Base-by-base conservation (phyloP, 1,140 invertebrate genomes). In the Drosophila oshimai region DNA sequence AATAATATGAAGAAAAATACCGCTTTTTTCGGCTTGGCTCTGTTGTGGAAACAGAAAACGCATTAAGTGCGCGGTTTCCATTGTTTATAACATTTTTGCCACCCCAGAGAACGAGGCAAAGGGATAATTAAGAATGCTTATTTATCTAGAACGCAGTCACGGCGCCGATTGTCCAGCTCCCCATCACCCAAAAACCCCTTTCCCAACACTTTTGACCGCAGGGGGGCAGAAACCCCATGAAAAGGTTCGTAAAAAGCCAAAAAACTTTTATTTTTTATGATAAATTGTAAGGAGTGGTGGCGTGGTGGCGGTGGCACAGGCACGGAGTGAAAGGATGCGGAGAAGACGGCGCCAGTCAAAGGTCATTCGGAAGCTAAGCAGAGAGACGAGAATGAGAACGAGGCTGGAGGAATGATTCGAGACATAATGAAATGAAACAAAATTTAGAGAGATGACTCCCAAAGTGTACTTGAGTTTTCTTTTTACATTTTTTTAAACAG, bases 71-170 rank as follows among this genome's bases (percentile, higher is more conserved):
- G 76, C 83, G 81, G 81, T 86, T 86, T 86, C 76, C 83, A 86
- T 86, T 86, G 81, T 86, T 86, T 86, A 86, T 86, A 86, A 87
- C 69, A 65, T 67, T 80, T 69, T 36, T 51, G 29, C 68, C 70
- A 47, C 51, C 39, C 71, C 34, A 31, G 15, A 64, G 50, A 49
- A 83, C 51, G 37, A 34, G 61, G 71, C 70, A 58, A 76, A 77
- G 80, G 84, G 84, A 89, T 89, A 89, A 89, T 89, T 89, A 89
- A 89, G 84, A 79, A 89, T 89, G 84, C 84, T 89, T 89, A 89
- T 89, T 89, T 89, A 89, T 89, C 84, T 89, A 89, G 84, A 89
- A 89, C 79, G 68, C 68, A 61, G 62, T 72, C 69, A 36, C 68
- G 84, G 75, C 84, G 83, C 80, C 83, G 74, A 89, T 72, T 89